Evolutionary conservation across 1,140 invertebrate genomes (phyloP).

Genomic region (Nasonia vitripennis): DNA sequence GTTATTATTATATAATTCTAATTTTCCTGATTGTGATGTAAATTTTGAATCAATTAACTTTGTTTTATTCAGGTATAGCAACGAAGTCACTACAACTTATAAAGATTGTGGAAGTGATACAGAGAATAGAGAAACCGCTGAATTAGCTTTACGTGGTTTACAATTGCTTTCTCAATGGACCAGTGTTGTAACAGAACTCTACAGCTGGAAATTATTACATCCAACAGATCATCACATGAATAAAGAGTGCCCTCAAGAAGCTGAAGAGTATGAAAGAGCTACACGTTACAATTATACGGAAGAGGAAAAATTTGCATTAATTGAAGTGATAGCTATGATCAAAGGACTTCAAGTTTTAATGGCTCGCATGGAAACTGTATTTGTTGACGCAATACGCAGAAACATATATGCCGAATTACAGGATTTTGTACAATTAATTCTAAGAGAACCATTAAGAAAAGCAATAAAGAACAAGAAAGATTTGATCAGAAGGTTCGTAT

Average conservation of each 20-base stretch:
- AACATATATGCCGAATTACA: slow-evolving; percentile 98
- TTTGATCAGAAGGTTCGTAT: slow-evolving; percentile 87
- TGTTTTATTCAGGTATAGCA: slow-evolving; percentile 67
- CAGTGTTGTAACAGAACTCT: slow-evolving; percentile 96
- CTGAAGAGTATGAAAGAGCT: slow-evolving; percentile 99
- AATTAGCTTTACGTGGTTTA: slow-evolving; percentile 93
- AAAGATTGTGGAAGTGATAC: slow-evolving; percentile 93
- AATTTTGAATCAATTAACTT: neutral
- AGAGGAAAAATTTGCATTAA: slow-evolving; percentile 98
- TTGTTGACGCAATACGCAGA: slow-evolving; percentile 95
- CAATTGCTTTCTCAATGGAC: slow-evolving; percentile 98
- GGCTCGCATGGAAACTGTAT: slow-evolving; percentile 98
- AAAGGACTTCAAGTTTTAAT: slow-evolving; percentile 98
- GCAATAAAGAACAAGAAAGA: slow-evolving; percentile 99
- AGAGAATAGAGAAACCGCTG: slow-evolving; percentile 95
- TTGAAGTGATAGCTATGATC: slow-evolving; percentile 99
- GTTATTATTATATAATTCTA: slow-evolving; percentile 11
- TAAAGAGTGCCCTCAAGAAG: slow-evolving; percentile 94
- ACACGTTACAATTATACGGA: slow-evolving; percentile 98
- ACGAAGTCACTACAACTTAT: slow-evolving; percentile 89
- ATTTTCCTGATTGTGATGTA: slow-evolving; percentile 14
- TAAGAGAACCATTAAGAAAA: slow-evolving; percentile 96
- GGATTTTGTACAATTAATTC: slow-evolving; percentile 94
- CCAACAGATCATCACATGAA: slow-evolving; percentile 98
- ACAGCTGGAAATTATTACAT: slow-evolving; percentile 98